phyloP scores from a whole-genome alignment of 2,113 vertebrate genomes.

The Brevimyrus niger region DNA sequence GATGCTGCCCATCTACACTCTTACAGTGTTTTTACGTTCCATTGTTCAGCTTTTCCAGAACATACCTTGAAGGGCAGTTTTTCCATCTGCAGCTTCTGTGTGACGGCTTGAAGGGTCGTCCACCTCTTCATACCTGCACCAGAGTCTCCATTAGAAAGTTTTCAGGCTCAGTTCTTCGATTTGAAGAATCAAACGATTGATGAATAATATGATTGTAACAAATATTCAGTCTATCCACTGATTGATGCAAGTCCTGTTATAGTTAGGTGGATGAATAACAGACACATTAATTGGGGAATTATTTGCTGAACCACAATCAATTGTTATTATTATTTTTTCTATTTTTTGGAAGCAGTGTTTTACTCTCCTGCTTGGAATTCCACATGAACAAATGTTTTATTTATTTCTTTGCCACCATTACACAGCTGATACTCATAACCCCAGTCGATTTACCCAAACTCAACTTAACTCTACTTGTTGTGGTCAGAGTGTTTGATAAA shows the following conservation, averaged over 20 bases:
- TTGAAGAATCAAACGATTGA: not conserved
- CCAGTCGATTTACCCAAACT: not conserved
- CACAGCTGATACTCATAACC: not conserved
- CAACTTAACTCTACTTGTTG: not conserved
- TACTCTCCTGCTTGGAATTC: not conserved
- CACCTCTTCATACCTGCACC: not conserved
- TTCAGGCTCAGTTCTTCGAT: not conserved
- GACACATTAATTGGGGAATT: not conserved
- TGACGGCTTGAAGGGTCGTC: not conserved
- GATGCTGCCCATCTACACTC: not conserved
- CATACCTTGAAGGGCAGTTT: not conserved
- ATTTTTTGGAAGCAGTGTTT: not conserved
- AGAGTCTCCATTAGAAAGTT: not conserved
- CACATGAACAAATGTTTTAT: not conserved
- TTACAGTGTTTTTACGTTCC: not conserved
- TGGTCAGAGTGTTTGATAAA: not conserved
- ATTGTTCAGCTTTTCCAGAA: not conserved
- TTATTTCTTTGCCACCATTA: not conserved
- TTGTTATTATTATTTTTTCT: not conserved
- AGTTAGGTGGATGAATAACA: not conserved
- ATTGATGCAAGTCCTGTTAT: not conserved
- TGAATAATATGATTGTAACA: not conserved
- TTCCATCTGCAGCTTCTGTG: not conserved
- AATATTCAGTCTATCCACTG: not conserved
- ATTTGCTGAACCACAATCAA: not conserved